Conservation (phyloP, 2,888 invertebrate species). For the Agrochola circellaris region DNA sequence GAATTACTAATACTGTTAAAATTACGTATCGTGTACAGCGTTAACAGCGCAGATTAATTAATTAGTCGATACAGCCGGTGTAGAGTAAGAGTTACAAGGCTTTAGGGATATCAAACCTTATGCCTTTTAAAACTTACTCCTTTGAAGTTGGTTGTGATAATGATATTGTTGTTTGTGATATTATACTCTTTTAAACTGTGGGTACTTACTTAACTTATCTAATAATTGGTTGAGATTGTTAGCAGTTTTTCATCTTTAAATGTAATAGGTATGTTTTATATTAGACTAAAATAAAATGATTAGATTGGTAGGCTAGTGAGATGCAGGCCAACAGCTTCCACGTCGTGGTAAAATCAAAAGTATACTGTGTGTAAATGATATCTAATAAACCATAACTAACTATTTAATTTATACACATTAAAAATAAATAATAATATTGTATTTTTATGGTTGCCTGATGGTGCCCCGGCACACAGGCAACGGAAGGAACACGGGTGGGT, state of each 20-base stretch:
- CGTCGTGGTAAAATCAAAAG: too few species aligned
- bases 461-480: too few species aligned
- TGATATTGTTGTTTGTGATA: constrained; percentile 3
- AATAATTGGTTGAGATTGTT: neutral
- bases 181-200: neutral
- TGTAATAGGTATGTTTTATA: neutral
- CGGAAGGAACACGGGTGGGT: too few species aligned
- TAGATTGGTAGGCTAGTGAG: too few species aligned
- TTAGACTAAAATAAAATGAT: neutral
- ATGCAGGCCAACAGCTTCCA: too few species aligned
- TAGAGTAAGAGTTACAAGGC: constrained; percentile 48
- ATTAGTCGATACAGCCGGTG: constrained; percentile 48
- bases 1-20: constrained; percentile 48
- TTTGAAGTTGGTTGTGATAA: constrained; percentile 9
- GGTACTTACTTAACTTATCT: neutral
- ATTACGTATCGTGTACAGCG: constrained; percentile 51
- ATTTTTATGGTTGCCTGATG: too few species aligned
- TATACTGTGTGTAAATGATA: too few species aligned
- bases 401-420: too few species aligned
- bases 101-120: constrained; percentile 31
- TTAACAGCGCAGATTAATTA: constrained; percentile 58
- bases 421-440: too few species aligned
- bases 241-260: neutral
- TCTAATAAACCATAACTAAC: too few species aligned
- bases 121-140: constrained; percentile 31